Percentiles rank a stretch among this genome's conserved stretches.
phyloP scores from a whole-genome alignment of 2,888 invertebrate genomes.

The Orthosia gothica region DNA sequence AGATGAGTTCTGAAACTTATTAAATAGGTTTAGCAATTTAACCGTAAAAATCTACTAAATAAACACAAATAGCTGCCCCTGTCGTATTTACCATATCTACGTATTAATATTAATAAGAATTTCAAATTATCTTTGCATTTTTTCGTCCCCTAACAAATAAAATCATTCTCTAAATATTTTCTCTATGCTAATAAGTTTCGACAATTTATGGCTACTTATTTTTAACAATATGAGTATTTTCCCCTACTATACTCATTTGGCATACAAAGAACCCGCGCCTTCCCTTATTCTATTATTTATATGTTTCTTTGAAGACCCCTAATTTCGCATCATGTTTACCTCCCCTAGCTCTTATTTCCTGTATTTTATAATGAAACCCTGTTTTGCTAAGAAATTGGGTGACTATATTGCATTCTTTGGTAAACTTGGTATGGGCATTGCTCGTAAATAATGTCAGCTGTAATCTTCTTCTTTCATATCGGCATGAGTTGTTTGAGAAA shows the following conservation, averaged over 20 bases:
- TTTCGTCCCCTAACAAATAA: conserved; percentile 25
- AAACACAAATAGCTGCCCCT: not conserved
- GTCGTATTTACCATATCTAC: conserved; percentile 7
- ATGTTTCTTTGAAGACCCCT: conserved; percentile 24
- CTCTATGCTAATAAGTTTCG: conserved; percentile 43
- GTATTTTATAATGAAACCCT: conserved; percentile 22
- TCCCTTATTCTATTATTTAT: conserved; percentile 27
- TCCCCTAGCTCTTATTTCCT: conserved; percentile 15
- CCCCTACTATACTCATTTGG: conserved; percentile 34
- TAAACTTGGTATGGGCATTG: not conserved
- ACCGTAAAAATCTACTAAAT: not conserved
- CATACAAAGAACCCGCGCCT: conserved; percentile 26
- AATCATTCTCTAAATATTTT: conserved; percentile 42
- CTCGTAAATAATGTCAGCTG: not conserved
- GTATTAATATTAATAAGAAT: conserved; percentile 31
- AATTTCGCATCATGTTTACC: conserved; percentile 28
- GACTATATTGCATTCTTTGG: conserved; percentile 24
- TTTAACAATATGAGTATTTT: conserved; percentile 40
- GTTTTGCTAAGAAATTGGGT: conserved; percentile 8
- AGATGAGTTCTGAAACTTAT: too few species aligned
- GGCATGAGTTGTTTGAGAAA: too few species aligned
- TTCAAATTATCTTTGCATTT: conserved; percentile 14
- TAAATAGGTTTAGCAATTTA: too few species aligned
- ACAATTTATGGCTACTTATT: conserved; percentile 49
- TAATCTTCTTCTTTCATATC: not conserved